A percentile compares a stretch with the other conserved stretches of the same genome.
Conservation (phyloP, 1,140 invertebrate species). For the Drosophila pruinosa region DNA sequence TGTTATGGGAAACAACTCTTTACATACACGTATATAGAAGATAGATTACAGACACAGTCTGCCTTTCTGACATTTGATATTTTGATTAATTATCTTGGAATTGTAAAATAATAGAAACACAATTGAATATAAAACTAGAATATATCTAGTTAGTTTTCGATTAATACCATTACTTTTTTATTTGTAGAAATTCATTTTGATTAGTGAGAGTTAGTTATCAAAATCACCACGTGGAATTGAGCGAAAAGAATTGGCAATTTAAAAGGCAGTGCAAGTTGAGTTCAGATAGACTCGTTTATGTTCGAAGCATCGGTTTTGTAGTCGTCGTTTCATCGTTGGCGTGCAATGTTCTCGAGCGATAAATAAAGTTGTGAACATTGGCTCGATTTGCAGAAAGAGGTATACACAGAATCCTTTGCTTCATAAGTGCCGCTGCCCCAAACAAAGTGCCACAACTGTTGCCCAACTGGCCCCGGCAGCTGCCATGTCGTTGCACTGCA, state of each 20-base stretch:
- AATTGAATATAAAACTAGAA: too few relatives aligned
- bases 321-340: slow-evolving; percentile 13
- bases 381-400: slow-evolving; percentile 63
- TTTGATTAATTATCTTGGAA: too few relatives aligned
- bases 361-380: slow-evolving; percentile 78
- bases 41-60: too few relatives aligned
- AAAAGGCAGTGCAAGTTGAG: slow-evolving; percentile 1
- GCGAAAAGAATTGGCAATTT: neutral
- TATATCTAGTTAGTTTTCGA: too few relatives aligned
- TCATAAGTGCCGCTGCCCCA: slow-evolving; percentile 39
- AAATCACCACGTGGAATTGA: neutral
- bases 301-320: slow-evolving; percentile 10
- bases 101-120: too few relatives aligned
- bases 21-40: too few relatives aligned
- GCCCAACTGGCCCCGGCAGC: slow-evolving; percentile 27
- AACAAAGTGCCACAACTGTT: slow-evolving; percentile 29
- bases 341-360: slow-evolving; percentile 60
- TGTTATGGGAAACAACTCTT: too few relatives aligned
- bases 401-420: slow-evolving; percentile 27
- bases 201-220: neutral
- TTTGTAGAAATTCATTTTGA: neutral
- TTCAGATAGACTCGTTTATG: slow-evolving; percentile 3
- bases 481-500: slow-evolving; percentile 77
- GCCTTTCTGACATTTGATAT: too few relatives aligned
- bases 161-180: too few relatives aligned